Percentiles rank a stretch among this genome's conserved stretches.
Evolutionary conservation across 2,797 vertebrate genomes (phyloP).

Genomic region (Ptychadena robeensis): DNA sequence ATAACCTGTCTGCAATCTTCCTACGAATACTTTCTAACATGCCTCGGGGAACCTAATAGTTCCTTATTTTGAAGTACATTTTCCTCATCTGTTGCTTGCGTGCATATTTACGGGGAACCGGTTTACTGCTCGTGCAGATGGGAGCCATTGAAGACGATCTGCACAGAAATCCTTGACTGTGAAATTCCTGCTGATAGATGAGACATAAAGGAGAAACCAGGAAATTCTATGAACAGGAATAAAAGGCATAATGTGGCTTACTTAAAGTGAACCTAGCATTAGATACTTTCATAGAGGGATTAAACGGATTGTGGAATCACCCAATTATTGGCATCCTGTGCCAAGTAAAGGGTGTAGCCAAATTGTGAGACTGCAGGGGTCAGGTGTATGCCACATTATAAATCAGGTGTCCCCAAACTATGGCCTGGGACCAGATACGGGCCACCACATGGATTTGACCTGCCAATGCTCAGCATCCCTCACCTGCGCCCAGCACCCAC

Average conservation of each 20-base stretch:
- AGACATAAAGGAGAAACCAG: neutral
- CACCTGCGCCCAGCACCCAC: too few relatives aligned
- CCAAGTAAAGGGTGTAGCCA: too few relatives aligned
- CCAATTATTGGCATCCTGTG: too few relatives aligned
- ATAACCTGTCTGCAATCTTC: constrained; percentile 32
- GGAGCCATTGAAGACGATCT: neutral
- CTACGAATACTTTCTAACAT: neutral
- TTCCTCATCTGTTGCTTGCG: constrained; percentile 12
- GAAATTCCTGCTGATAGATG: neutral
- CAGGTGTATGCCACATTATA: too few relatives aligned
- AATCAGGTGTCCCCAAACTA: too few relatives aligned
- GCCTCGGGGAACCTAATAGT: neutral
- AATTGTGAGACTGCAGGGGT: too few relatives aligned
- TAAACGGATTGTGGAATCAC: too few relatives aligned
- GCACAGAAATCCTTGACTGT: neutral
- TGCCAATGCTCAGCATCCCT: too few relatives aligned
- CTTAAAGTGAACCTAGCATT: neutral
- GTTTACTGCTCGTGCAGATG: neutral
- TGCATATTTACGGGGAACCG: neutral
- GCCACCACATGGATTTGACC: too few relatives aligned
- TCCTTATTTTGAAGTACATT: neutral
- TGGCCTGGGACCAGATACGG: too few relatives aligned
- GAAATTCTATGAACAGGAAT: neutral
- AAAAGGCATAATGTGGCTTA: neutral
- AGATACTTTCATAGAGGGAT: too few relatives aligned